Evolutionary conservation across 1,140 invertebrate genomes (phyloP).

Genomic region (Sitobion miscanthi): DNA sequence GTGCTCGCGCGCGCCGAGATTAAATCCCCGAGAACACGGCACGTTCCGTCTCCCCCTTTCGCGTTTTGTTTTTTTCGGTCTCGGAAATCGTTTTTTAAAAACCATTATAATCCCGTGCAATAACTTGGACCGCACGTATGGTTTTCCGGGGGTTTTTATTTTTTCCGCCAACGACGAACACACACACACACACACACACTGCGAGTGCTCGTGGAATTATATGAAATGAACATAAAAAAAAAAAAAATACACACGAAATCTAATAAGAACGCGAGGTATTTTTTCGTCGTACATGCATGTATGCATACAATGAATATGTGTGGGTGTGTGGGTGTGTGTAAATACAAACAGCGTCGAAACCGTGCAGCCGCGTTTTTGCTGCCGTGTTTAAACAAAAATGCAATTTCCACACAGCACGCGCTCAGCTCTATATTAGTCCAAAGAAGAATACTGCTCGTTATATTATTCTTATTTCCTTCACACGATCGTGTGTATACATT

Average conservation of each 20-base stretch:
- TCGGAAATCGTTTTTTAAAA: conserved; percentile 43
- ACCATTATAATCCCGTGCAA: conserved; percentile 51
- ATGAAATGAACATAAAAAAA: background rate
- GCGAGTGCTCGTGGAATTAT: background rate
- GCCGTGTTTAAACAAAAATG: conserved; percentile 18
- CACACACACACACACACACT: background rate
- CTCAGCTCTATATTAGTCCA: too few species aligned
- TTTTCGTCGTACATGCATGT: background rate
- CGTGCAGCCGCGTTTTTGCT: background rate
- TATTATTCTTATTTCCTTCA: too few species aligned
- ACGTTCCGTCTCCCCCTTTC: conserved; percentile 28
- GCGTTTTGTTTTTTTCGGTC: background rate
- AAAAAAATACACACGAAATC: background rate
- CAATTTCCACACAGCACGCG: background rate
- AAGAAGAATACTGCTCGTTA: too few species aligned
- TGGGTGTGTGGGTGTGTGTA: background rate
- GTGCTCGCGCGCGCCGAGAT: background rate
- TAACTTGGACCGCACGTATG: conserved; percentile 47
- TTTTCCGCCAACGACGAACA: background rate
- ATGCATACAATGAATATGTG: background rate
- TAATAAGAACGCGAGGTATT: background rate
- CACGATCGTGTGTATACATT: too few species aligned
- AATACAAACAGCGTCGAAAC: background rate
- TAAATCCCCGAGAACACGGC: conserved; percentile 38
- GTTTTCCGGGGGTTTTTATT: background rate